phyloP scores from a whole-genome alignment of 2,797 vertebrate genomes.

The Diplodus puntazzo region DNA sequence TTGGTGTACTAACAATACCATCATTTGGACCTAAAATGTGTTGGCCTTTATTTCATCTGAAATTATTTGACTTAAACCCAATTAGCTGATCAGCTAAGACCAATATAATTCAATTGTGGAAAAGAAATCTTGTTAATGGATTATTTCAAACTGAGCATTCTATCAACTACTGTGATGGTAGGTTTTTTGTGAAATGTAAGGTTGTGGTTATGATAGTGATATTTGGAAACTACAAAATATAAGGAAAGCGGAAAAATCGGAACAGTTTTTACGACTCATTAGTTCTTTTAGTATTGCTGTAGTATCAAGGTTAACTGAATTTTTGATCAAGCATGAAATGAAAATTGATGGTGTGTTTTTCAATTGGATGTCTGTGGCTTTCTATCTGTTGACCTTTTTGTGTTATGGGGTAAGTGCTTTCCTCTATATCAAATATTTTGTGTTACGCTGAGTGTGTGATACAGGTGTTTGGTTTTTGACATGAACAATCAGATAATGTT shows the following conservation, averaged over 20 bases:
- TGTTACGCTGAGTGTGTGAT: conserved; percentile 17
- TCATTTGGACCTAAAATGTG: neutral
- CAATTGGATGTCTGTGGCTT: neutral
- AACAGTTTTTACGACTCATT: neutral
- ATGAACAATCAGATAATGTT: conserved; percentile 7
- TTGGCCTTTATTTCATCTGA: neutral
- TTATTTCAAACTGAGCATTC: neutral
- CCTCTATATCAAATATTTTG: neutral
- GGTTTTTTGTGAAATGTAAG: neutral
- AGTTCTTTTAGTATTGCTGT: neutral
- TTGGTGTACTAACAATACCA: neutral
- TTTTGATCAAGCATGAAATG: neutral
- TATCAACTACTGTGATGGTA: neutral
- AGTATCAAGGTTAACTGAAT: neutral
- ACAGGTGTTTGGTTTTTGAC: conserved; percentile 44
- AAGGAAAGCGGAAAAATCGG: too few relatives aligned
- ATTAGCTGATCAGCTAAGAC: neutral
- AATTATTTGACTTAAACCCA: neutral
- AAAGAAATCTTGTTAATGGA: conserved; percentile 1
- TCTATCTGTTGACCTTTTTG: neutral
- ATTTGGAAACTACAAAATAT: neutral
- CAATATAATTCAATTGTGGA: neutral
- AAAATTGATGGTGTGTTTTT: neutral
- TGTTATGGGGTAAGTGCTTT: neutral
- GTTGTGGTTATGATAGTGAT: neutral